A percentile compares a stretch with the other conserved stretches of the same genome.
Conservation (phyloP, 2,113 vertebrate genomes). For the Microtus richardsoni region DNA sequence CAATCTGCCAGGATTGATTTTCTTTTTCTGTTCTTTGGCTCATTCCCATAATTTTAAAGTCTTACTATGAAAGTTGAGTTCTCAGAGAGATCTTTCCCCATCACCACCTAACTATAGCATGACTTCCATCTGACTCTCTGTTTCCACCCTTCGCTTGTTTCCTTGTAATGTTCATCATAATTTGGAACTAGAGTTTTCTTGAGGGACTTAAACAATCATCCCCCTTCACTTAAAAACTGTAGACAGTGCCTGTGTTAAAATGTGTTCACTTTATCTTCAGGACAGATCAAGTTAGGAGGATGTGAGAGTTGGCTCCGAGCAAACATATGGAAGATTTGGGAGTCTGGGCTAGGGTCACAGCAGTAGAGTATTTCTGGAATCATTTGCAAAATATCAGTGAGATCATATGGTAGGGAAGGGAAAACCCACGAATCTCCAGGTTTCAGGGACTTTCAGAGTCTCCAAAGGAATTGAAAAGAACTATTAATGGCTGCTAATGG, state of each 20-base stretch:
- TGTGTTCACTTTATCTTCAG: not conserved
- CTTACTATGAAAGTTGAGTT: not conserved
- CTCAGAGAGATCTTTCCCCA: not conserved
- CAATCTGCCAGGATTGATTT: not conserved
- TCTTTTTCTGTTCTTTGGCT: not conserved
- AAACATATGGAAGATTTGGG: not conserved
- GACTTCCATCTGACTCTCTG: not conserved
- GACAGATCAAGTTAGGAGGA: not conserved
- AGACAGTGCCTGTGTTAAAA: not conserved
- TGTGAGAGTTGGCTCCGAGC: not conserved
- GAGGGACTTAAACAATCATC: not conserved
- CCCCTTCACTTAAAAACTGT: not conserved
- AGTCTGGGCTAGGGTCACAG: not conserved
- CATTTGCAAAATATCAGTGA: not conserved
- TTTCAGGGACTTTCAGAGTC: slow-evolving; percentile 16
- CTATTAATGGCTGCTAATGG: slow-evolving; percentile 10
- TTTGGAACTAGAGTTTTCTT: not conserved
- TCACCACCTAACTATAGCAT: not conserved
- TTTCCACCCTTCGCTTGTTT: not conserved
- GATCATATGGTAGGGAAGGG: not conserved
- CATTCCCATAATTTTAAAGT: not conserved
- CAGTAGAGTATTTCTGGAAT: not conserved
- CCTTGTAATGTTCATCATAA: not conserved
- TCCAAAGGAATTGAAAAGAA: slow-evolving; percentile 27
- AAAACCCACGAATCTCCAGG: not conserved